Conservation (phyloP, 2,888 invertebrate species). For the Phyllotreta cruciferae region DNA sequence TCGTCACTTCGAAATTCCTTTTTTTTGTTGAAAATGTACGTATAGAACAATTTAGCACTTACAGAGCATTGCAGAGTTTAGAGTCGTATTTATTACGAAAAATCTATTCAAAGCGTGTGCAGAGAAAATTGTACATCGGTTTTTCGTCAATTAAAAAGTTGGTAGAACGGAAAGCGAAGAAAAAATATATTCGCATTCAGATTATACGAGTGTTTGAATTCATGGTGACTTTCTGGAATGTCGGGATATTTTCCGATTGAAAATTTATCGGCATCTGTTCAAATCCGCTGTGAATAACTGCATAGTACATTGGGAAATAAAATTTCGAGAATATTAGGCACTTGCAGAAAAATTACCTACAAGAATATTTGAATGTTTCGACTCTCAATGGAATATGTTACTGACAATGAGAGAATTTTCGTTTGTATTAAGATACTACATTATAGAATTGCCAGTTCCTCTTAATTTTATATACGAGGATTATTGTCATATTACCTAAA, state of each 20-base stretch:
- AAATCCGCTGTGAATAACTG: background rate
- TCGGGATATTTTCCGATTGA: slow-evolving; percentile 1
- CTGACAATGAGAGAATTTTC: too few species aligned
- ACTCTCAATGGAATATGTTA: too few species aligned
- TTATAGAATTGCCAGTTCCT: too few species aligned
- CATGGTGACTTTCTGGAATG: background rate
- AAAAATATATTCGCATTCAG: background rate
- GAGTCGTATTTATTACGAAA: background rate
- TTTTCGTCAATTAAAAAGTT: slow-evolving; percentile 19
- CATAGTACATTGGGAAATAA: slow-evolving; percentile 1
- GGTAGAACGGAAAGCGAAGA: background rate
- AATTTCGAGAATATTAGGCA: background rate
- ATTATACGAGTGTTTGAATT: slow-evolving; percentile 1
- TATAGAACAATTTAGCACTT: too few species aligned
- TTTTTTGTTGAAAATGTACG: too few species aligned
- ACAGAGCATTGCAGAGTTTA: too few species aligned
- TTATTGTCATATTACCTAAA: too few species aligned
- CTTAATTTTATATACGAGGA: too few species aligned
- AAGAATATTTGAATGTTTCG: background rate
- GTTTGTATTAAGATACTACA: too few species aligned
- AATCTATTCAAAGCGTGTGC: slow-evolving; percentile 11
- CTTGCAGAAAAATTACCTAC: background rate
- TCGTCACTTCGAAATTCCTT: too few species aligned
- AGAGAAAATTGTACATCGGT: slow-evolving; percentile 12
- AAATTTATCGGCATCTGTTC: slow-evolving; percentile 15